These are phyloP conservation scores for Hemicentrotus pulcherrimus DNA, from an alignment of 35 echinoderm and acorn worm species.

Conservation along the genomic window DNA sequence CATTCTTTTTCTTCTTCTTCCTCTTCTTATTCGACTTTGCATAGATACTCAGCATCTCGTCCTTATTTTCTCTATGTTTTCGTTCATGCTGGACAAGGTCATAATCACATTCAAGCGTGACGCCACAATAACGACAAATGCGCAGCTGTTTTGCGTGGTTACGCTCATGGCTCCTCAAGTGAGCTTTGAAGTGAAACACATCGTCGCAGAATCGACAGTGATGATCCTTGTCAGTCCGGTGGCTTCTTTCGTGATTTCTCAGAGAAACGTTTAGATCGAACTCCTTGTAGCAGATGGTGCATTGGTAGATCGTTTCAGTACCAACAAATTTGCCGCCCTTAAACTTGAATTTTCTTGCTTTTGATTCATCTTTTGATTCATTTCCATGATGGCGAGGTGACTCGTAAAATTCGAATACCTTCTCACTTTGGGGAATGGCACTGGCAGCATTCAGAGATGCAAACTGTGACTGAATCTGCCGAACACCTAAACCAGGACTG, in stretches of 20 bases:
- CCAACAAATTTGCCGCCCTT: neutral
- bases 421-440: neutral
- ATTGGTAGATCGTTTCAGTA: constrained; percentile 22
- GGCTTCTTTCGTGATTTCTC: constrained; percentile 81
- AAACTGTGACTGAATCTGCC: neutral
- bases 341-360: neutral
- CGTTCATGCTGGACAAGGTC: constrained; percentile 89
- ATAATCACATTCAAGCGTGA: constrained; percentile 71
- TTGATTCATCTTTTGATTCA: neutral
- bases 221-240: constrained; percentile 59
- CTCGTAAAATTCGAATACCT: neutral
- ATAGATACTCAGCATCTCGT: neutral
- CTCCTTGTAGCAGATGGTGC: constrained; percentile 56
- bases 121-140: constrained; percentile 81
- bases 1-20: neutral
- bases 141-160: constrained; percentile 71
- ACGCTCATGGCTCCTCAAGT: constrained; percentile 73
- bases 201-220: constrained; percentile 69
- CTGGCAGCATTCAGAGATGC: neutral
- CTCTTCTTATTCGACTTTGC: neutral
- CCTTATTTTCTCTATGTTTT: constrained; percentile 55
- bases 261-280: constrained; percentile 81
- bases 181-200: constrained; percentile 76
- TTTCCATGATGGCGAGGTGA: neutral
- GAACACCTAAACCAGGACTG: neutral